Evolutionary conservation across 2,113 vertebrate genomes (phyloP).

Genomic region (Verasper variegatus): DNA sequence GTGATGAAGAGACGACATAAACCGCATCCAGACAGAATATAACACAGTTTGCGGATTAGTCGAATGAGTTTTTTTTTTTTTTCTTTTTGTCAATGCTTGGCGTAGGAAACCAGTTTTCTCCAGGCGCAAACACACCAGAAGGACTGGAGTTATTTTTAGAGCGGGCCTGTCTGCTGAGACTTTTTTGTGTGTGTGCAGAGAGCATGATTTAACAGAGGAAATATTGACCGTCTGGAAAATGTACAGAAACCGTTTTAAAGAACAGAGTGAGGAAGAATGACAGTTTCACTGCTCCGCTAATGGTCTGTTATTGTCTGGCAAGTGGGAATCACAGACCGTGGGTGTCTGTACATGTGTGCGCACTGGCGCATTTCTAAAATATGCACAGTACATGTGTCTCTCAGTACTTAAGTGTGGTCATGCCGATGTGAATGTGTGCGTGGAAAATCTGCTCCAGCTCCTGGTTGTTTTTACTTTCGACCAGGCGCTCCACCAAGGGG

Average conservation of each 20-base stretch:
- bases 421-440: background rate
- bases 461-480: slow-evolving; percentile 19
- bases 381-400: slow-evolving; percentile 1
- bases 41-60: background rate
- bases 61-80: background rate
- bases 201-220: slow-evolving; percentile 62
- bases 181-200: slow-evolving; percentile 21
- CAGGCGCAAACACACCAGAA: slow-evolving; percentile 50
- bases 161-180: slow-evolving; percentile 17
- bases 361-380: background rate
- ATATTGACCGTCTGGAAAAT: slow-evolving; percentile 75
- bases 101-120: slow-evolving; percentile 28
- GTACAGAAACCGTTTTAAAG: slow-evolving; percentile 55
- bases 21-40: background rate
- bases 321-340: slow-evolving; percentile 25
- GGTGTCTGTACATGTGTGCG: background rate
- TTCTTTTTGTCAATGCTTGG: slow-evolving; percentile 5
- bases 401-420: background rate
- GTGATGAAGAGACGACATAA: background rate
- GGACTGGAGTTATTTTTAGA: slow-evolving; percentile 62
- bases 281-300: slow-evolving; percentile 39
- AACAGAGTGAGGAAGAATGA: slow-evolving; percentile 35
- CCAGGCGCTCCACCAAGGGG: background rate
- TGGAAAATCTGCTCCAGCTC: background rate
- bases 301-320: slow-evolving; percentile 30